Evolutionary conservation across 1,140 invertebrate species (phyloP), one percentile per base, ranked within the genome.

Genomic region (Lethrus apterus): DNA sequence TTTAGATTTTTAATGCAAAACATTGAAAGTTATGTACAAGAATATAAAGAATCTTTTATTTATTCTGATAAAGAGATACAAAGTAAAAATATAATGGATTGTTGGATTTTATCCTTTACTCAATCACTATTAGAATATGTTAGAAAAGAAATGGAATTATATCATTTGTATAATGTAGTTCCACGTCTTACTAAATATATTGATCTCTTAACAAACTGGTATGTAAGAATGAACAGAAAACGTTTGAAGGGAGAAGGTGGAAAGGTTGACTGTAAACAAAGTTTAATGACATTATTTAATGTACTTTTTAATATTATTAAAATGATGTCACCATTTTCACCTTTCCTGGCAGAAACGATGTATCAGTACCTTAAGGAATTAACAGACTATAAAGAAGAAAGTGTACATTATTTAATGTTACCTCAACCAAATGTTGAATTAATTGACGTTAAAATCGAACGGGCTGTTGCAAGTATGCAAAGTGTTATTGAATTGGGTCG

Each of bases 151-250:
- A 99, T 99, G 96, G 77, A 77, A 60, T 83, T 84, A 2, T 99
- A 98, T 64, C 79, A 85, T 36, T 68, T 99, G 15, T 99, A 98
- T 64, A 98, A 92, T 0, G 96, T 99, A 8, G 84, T 97, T 17
- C 93, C 95, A 2, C 74, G 82, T 33, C 70, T 99, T 9, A 86
- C 97, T 0, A 93, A 94, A 64, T 99, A 94, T 67, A 93, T 99
- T 53, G 93, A 98, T 61, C 89, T 97, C 63, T 75, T 99, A 2
- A 98, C 94, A 3, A 99, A 99, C 66, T 98, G 94, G 93, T 66
- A 98, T 65, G 93, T 99, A 5, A 76, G 95, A 45, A 90, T 98
- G 80, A 99, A 99, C 66, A 78, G 96, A 40, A 87, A 84, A 59
- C 77, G 96, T 33, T 76, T 98, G 26, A 96, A 92, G 70, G 93